Evolutionary conservation across 2,113 vertebrate species (phyloP).

Genomic region (Eretmochelys imbricata): DNA sequence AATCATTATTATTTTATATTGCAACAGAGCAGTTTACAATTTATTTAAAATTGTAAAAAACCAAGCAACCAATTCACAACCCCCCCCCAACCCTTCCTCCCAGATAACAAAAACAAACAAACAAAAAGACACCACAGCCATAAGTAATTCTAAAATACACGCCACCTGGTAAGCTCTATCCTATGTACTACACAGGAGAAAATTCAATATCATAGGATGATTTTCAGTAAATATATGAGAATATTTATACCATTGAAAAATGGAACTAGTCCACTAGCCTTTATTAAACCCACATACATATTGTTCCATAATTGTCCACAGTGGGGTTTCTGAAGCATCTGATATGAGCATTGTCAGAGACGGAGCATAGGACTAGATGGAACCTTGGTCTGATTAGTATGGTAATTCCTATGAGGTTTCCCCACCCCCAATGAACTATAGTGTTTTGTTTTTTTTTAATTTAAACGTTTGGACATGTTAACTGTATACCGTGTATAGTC

Average conservation of each 20-base stretch:
- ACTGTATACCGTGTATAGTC: neutral
- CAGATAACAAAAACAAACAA: too few relatives aligned
- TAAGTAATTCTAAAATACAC: neutral
- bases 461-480: neutral
- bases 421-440: neutral
- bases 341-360: neutral
- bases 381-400: neutral
- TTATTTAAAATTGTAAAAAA: neutral
- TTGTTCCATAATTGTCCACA: neutral
- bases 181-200: neutral
- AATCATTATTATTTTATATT: neutral
- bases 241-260: neutral
- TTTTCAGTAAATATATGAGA: neutral
- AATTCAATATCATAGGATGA: neutral
- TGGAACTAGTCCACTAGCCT: neutral
- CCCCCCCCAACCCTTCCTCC: accelerated
- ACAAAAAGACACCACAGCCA: neutral
- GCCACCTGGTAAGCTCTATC: neutral
- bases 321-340: neutral
- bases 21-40: neutral
- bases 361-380: neutral
- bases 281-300: neutral
- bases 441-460: neutral
- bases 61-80: neutral
- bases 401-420: neutral